Evolutionary conservation across 1,140 invertebrate species (phyloP).

Genomic region (Heliconius hermathena): DNA sequence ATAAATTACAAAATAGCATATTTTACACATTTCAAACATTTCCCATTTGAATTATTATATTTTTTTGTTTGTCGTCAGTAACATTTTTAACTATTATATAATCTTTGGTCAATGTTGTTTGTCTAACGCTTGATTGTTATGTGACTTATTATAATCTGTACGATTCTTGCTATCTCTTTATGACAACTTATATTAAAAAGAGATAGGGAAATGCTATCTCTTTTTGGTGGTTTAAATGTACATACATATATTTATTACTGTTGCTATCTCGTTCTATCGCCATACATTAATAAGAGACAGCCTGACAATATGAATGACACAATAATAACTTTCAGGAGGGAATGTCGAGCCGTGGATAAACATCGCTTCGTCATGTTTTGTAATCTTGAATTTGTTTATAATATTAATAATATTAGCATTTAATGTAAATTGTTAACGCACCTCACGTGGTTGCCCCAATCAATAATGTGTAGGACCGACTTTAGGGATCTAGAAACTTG

Average conservation of each 20-base stretch:
- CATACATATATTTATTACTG: background rate
- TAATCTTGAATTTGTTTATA: background rate
- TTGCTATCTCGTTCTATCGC: background rate
- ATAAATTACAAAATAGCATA: too few species aligned
- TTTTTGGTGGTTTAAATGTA: background rate
- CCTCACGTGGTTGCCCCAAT: constrained; percentile 40
- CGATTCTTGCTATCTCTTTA: background rate
- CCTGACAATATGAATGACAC: background rate
- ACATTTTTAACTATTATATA: background rate
- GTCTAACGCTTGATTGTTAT: background rate
- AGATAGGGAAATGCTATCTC: background rate
- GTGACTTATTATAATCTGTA: background rate
- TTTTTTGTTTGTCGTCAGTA: background rate
- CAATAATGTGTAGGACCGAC: background rate
- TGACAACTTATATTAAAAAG: background rate
- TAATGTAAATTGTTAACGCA: constrained; percentile 18
- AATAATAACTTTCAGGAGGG: constrained; percentile 51
- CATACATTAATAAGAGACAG: background rate
- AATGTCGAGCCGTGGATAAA: constrained; percentile 50
- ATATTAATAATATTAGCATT: constrained; percentile 21
- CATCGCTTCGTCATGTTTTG: constrained; percentile 25
- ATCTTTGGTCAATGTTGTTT: background rate
- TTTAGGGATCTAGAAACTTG: background rate
- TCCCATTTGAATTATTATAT: background rate
- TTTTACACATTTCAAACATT: background rate